These are phyloP conservation scores for Drosophila kepulauana DNA, from an alignment of 1,140 invertebrate species.

Conservation along the genomic window DNA sequence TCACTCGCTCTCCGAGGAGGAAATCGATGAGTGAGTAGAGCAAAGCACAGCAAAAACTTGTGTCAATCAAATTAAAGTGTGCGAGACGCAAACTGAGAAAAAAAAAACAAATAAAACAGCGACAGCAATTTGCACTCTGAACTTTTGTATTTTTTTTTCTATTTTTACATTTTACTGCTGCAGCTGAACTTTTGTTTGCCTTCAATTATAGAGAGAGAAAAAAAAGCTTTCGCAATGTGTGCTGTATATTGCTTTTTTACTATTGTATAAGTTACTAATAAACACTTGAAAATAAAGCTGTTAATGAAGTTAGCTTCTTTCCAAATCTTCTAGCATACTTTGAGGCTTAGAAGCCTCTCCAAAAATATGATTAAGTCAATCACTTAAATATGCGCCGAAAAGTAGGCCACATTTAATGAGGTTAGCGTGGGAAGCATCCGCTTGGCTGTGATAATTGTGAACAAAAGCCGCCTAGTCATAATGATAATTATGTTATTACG, in stretches of 20 bases:
- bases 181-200: not conserved
- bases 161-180: not conserved
- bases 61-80: constrained; percentile 41
- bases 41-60: constrained; percentile 10
- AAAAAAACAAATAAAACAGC: not conserved
- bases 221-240: too few relatives aligned
- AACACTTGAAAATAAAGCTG: too few relatives aligned
- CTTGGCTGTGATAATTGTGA: constrained; percentile 9
- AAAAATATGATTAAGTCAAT: not conserved
- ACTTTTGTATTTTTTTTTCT: constrained; percentile 24
- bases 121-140: constrained; percentile 32
- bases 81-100: constrained; percentile 39
- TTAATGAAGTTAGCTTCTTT: not conserved
- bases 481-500: constrained; percentile 41
- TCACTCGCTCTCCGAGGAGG: constrained; percentile 86
- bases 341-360: not conserved
- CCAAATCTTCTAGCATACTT: too few relatives aligned
- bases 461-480: not conserved
- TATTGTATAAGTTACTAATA: too few relatives aligned
- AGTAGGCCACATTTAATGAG: not conserved
- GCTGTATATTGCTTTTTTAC: too few relatives aligned
- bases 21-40: constrained; percentile 86
- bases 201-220: not conserved
- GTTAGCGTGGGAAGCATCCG: not conserved
- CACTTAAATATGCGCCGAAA: not conserved